phyloP scores from a whole-genome alignment of 2,113 vertebrate genomes.

The Gallinago jamesoni region DNA sequence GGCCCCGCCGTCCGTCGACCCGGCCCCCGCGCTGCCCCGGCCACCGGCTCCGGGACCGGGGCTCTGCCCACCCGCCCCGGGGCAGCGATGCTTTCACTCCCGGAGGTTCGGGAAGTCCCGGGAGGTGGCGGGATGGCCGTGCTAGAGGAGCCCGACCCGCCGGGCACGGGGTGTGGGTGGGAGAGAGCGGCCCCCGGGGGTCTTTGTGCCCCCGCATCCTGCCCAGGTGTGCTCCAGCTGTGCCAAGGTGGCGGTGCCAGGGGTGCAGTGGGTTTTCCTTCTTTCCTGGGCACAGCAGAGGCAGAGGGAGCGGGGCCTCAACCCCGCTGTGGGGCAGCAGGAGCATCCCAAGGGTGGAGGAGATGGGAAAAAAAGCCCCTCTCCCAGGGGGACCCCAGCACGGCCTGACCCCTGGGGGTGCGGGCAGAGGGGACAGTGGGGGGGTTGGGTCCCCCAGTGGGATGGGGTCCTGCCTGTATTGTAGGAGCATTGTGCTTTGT shows the following conservation, averaged over 20 bases:
- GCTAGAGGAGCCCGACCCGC: not conserved
- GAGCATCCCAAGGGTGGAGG: not conserved
- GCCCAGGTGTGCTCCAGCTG: not conserved
- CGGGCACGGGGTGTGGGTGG: not conserved
- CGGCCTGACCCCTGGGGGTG: not conserved
- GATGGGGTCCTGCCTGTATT: not conserved
- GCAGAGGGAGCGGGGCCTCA: rapidly evolving
- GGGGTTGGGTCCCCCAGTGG: rapidly evolving
- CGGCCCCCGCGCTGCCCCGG: not conserved
- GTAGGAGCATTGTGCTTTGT: not conserved
- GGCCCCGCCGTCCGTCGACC: not conserved
- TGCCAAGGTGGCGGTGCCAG: not conserved
- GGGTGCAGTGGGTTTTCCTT: rapidly evolving
- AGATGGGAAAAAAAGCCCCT: not conserved
- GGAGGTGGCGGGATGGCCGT: too few species aligned
- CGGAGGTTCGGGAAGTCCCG: not conserved
- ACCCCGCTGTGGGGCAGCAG: rapidly evolving
- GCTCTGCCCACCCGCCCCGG: not conserved
- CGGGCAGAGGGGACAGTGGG: not conserved
- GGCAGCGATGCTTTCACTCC: not conserved
- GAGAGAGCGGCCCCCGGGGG: not conserved
- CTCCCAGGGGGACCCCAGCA: not conserved
- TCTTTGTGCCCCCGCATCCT: not conserved
- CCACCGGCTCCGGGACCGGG: not conserved
- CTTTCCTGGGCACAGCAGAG: not conserved